Percentiles rank a stretch among this genome's conserved stretches.
Conservation (phyloP, 2,888 invertebrate genomes). For the Oasisia sp. region DNA sequence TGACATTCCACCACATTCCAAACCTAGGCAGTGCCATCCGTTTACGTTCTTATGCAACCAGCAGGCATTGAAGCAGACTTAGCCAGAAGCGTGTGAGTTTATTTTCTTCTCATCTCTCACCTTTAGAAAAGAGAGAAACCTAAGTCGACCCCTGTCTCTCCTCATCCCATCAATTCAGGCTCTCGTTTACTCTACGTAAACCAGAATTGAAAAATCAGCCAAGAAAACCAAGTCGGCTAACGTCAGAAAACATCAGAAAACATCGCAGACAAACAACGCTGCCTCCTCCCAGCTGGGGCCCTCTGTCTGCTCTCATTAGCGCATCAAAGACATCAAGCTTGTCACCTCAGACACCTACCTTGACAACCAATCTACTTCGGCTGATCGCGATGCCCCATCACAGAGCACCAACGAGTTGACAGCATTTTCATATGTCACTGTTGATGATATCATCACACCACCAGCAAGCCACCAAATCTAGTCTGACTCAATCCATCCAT, state of each 20-base stretch:
- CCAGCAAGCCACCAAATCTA: no score
- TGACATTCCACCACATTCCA: no score
- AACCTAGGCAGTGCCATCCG: no score
- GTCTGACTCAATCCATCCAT: no score
- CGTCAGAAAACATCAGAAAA: neutral
- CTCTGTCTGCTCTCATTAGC: neutral
- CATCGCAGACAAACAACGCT: neutral
- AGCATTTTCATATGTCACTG: neutral
- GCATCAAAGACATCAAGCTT: neutral
- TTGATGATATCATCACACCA: neutral
- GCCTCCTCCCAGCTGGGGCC: neutral
- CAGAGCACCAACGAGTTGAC: neutral
- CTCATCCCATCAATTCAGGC: neutral
- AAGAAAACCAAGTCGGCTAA: neutral
- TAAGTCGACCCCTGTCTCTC: neutral
- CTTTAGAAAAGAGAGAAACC: neutral
- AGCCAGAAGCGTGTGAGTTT: neutral
- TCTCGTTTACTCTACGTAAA: neutral
- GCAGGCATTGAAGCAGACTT: no score
- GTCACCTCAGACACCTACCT: neutral
- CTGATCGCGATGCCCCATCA: neutral
- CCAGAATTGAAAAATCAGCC: neutral
- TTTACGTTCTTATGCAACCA: no score
- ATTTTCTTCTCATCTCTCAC: neutral
- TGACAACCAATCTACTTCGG: neutral